These are phyloP conservation scores for Bombus confusus DNA, from an alignment of 1,140 invertebrate genomes.

Conservation along the genomic window DNA sequence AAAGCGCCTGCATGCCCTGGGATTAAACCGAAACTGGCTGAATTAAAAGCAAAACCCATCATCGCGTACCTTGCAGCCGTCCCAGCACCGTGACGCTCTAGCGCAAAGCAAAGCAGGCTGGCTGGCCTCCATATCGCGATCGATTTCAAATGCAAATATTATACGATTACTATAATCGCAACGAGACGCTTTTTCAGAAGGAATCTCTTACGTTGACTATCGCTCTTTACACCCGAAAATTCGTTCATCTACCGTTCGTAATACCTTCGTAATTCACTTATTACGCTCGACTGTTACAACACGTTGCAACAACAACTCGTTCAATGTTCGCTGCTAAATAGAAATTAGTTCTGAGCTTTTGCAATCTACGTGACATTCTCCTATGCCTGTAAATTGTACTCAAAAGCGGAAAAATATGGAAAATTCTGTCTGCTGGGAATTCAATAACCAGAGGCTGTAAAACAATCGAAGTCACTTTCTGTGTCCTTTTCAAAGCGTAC, in stretches of 20 bases:
- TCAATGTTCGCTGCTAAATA: too few relatives aligned
- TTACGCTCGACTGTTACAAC: too few relatives aligned
- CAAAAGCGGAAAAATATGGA: too few relatives aligned
- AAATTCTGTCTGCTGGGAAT: background rate
- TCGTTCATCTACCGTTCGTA: too few relatives aligned
- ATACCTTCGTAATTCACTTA: too few relatives aligned
- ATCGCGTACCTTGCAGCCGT: background rate
- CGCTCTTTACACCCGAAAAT: too few relatives aligned
- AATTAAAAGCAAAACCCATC: slow-evolving; percentile 23
- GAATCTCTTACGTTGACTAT: background rate
- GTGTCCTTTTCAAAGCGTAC: background rate
- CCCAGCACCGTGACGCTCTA: background rate
- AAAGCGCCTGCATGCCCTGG: background rate
- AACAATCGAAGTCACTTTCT: background rate
- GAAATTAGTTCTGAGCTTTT: too few relatives aligned
- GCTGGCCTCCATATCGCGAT: background rate
- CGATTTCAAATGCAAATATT: background rate
- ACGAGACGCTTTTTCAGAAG: background rate
- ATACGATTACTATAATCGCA: background rate
- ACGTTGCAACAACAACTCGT: too few relatives aligned
- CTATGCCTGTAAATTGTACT: too few relatives aligned
- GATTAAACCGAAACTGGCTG: slow-evolving; percentile 10
- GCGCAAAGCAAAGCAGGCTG: background rate
- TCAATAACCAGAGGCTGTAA: background rate
- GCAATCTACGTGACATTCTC: too few relatives aligned